A percentile compares a stretch with the other conserved stretches of the same genome.
These are phyloP conservation scores for Tyto alba DNA, from an alignment of 2,113 vertebrate genomes.

Conservation along the genomic window DNA sequence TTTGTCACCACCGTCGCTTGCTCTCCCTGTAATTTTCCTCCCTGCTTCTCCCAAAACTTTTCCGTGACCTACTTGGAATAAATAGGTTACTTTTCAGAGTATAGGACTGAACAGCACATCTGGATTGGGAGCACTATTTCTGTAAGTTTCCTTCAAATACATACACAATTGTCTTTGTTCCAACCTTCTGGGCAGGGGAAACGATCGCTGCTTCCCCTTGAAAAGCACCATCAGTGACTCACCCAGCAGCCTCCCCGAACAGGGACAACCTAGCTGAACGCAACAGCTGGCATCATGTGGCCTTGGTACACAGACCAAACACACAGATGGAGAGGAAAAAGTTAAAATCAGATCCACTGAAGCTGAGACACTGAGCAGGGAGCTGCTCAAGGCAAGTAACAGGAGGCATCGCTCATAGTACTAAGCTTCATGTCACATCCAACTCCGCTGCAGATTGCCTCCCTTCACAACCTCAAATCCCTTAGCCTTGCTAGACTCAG, in stretches of 20 bases:
- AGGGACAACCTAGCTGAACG: background rate
- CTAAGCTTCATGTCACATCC: background rate
- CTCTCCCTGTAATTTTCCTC: background rate
- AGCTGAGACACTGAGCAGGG: background rate
- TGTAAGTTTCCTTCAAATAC: background rate
- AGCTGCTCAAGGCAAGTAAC: background rate
- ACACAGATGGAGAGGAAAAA: background rate
- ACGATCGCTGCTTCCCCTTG: background rate
- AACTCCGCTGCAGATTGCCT: background rate
- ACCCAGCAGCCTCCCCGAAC: background rate
- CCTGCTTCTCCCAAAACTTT: background rate
- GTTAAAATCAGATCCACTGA: background rate
- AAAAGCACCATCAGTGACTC: fast-evolving
- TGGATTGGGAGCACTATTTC: background rate
- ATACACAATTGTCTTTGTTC: background rate
- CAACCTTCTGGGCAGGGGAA: fast-evolving
- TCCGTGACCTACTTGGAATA: background rate
- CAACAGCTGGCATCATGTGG: background rate
- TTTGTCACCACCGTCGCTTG: background rate
- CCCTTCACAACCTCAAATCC: background rate
- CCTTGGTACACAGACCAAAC: background rate
- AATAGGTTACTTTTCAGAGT: background rate
- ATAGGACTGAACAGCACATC: background rate
- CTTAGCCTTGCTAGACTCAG: background rate
- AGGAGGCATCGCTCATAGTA: background rate